A percentile compares a stretch with the other conserved stretches of the same genome.
Evolutionary conservation across 1,140 invertebrate genomes (phyloP).

Genomic region (Neotoxoptera formosana): DNA sequence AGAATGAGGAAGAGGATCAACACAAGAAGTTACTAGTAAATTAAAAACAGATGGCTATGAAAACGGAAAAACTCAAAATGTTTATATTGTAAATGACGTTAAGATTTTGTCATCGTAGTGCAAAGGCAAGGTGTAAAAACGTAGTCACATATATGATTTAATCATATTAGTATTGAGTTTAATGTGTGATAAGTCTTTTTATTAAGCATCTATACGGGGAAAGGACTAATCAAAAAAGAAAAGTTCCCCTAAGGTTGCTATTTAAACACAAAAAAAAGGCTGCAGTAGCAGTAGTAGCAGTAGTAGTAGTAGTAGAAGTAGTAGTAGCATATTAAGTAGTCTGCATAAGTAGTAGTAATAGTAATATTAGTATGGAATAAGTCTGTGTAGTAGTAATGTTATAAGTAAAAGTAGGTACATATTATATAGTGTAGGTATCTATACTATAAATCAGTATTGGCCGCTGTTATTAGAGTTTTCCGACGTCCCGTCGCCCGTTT

Average conservation of each 20-base stretch:
- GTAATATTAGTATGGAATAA: too few species aligned
- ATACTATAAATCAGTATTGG: too few species aligned
- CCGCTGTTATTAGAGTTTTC: too few species aligned
- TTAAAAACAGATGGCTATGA: not conserved
- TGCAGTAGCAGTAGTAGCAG: not conserved
- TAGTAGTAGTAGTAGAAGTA: not conserved
- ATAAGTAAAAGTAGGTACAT: too few species aligned
- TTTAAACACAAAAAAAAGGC: not conserved
- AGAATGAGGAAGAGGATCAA: not conserved
- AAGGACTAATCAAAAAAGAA: not conserved
- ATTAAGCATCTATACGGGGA: too few species aligned
- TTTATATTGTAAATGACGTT: not conserved
- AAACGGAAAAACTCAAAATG: not conserved
- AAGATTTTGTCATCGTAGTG: not conserved
- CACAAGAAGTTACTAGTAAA: not conserved
- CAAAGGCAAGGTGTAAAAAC: not conserved
- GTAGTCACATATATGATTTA: too few species aligned
- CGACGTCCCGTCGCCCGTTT: too few species aligned
- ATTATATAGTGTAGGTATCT: too few species aligned
- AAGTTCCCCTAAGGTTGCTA: not conserved
- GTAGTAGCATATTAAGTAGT: too few species aligned
- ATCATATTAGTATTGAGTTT: not conserved
- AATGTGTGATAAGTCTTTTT: not conserved
- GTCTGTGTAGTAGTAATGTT: too few species aligned
- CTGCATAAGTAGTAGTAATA: too few species aligned